These are phyloP conservation scores for Corythaixoides concolor DNA, from an alignment of 2,113 vertebrate species.

Conservation along the genomic window DNA sequence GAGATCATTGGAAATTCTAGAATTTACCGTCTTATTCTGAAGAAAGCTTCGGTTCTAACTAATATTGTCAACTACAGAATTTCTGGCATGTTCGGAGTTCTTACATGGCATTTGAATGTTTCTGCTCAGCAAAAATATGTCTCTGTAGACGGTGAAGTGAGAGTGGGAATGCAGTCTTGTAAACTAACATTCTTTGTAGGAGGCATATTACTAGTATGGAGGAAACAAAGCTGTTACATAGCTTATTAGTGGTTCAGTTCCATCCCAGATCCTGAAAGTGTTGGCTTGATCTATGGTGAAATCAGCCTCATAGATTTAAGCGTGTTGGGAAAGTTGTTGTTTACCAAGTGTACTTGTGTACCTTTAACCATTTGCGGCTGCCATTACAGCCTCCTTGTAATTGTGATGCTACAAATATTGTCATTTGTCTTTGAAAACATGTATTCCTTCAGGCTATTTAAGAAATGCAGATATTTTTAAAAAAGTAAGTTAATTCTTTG, in stretches of 20 bases:
- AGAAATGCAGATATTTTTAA: background rate
- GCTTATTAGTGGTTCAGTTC: background rate
- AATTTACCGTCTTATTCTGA: background rate
- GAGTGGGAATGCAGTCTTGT: background rate
- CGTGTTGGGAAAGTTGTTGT: background rate
- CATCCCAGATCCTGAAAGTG: background rate
- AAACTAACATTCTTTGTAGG: background rate
- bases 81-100: background rate
- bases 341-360: background rate
- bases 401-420: background rate
- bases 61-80: background rate
- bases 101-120: background rate
- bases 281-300: background rate
- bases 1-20: background rate
- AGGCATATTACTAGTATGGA: background rate
- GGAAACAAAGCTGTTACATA: background rate
- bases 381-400: background rate
- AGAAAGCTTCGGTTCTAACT: background rate
- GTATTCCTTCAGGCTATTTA: background rate
- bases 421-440: background rate
- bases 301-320: background rate
- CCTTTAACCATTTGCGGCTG: background rate
- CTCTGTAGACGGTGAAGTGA: background rate
- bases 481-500: background rate
- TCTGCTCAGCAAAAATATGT: background rate